phyloP scores from a whole-genome alignment of 2,888 invertebrate species.

The Synergus itoensis region DNA sequence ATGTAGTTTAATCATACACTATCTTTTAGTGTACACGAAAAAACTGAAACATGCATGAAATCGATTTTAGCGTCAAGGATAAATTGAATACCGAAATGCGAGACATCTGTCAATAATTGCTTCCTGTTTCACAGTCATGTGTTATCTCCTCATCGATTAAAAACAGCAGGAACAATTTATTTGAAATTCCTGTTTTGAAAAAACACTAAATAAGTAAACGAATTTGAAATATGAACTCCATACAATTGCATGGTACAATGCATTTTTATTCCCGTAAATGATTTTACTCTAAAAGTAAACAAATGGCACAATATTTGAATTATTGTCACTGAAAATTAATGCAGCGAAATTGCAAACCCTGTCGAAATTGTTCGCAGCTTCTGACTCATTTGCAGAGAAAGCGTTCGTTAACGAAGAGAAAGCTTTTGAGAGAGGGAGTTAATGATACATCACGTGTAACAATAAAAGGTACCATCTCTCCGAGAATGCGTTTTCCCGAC shows the following conservation, averaged over 20 bases:
- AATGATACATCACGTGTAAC: slow-evolving; percentile 7
- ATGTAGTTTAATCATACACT: neutral
- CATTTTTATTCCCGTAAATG: neutral
- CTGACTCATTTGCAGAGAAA: neutral
- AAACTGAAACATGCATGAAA: slow-evolving; percentile 10
- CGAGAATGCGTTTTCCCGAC: slow-evolving; percentile 4
- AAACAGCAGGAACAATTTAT: neutral
- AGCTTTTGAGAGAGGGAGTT: neutral
- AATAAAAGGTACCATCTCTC: slow-evolving; percentile 14
- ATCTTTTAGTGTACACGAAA: neutral
- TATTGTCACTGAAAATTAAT: neutral
- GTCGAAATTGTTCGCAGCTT: neutral
- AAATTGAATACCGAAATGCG: slow-evolving; percentile 25
- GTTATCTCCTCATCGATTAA: neutral
- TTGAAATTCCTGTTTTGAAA: neutral
- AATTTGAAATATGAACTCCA: neutral
- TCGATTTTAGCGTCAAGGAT: slow-evolving; percentile 1
- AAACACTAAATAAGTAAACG: neutral
- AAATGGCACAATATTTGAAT: neutral
- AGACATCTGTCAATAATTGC: slow-evolving; percentile 33
- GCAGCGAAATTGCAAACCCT: neutral
- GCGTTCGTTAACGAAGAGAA: slow-evolving; percentile 22
- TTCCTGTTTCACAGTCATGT: neutral
- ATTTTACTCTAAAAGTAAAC: neutral
- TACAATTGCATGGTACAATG: neutral